phyloP scores from a whole-genome alignment of 1,140 invertebrate genomes.

The Cyrtorhinus lividipennis region DNA sequence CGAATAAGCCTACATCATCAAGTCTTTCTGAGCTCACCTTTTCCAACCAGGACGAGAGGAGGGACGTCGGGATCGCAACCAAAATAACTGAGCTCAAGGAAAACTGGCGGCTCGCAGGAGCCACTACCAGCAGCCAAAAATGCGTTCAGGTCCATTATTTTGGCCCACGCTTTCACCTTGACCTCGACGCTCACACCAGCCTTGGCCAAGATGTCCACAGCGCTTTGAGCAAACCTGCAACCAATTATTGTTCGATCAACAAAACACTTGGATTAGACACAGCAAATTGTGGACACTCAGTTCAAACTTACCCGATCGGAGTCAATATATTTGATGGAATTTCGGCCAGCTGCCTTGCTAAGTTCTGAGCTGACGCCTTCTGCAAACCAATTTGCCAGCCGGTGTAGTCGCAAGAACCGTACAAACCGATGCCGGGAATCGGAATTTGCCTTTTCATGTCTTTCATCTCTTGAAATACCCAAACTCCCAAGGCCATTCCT shows the following conservation, averaged over 20 bases:
- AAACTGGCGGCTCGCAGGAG: slow-evolving; percentile 42
- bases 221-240: slow-evolving; percentile 34
- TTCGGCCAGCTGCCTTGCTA: slow-evolving; percentile 43
- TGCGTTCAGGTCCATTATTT: slow-evolving; percentile 43
- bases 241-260: slow-evolving; percentile 26
- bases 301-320: slow-evolving; percentile 30
- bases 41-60: slow-evolving; percentile 31
- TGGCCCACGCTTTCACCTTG: slow-evolving; percentile 34
- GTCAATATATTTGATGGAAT: slow-evolving; percentile 47
- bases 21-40: no score
- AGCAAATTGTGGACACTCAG: not conserved
- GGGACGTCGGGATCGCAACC: slow-evolving; percentile 32
- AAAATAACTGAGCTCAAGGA: slow-evolving; percentile 28
- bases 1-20: not conserved
- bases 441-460: slow-evolving; percentile 25
- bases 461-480: slow-evolving; percentile 43
- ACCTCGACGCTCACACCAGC: slow-evolving; percentile 33
- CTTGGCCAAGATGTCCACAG: slow-evolving; percentile 32
- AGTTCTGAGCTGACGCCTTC: slow-evolving; percentile 44
- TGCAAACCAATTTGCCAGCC: slow-evolving; percentile 39
- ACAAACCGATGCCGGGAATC: slow-evolving; percentile 19
- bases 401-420: slow-evolving; percentile 30
- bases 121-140: slow-evolving; percentile 45
- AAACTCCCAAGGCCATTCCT: slow-evolving; percentile 45
- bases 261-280: not conserved